Percentiles rank a stretch among this genome's conserved stretches.
phyloP scores from a whole-genome alignment of 2,888 invertebrate genomes.

The Microplitis manilae region DNA sequence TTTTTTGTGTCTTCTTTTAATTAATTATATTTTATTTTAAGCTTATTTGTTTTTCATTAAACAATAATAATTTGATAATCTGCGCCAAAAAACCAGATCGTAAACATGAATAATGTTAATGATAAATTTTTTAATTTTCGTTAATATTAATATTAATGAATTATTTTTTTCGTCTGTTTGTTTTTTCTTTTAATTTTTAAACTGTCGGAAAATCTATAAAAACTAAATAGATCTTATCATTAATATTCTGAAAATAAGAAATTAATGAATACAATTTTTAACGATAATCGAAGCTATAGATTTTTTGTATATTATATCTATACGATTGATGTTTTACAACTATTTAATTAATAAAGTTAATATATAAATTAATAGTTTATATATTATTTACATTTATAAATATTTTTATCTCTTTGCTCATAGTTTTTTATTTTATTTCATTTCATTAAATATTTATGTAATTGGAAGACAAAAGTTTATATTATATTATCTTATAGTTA shows the following conservation, averaged over 20 bases:
- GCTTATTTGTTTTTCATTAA: not conserved
- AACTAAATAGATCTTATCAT: not conserved
- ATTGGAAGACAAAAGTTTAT: constrained; percentile 71
- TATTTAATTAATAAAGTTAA: not conserved
- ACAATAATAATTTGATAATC: not conserved
- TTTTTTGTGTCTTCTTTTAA: not conserved
- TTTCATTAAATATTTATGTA: constrained; percentile 58
- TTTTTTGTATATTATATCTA: constrained; percentile 16
- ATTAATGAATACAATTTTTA: not conserved
- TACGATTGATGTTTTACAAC: not conserved
- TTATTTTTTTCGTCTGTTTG: not conserved
- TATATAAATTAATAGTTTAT: not conserved
- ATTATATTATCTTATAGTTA: constrained; percentile 60
- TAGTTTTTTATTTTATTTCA: constrained; percentile 33
- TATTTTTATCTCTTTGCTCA: constrained; percentile 24
- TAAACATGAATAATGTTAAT: not conserved
- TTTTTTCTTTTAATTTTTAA: not conserved
- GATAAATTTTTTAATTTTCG: not conserved
- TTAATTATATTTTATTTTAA: not conserved
- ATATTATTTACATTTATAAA: constrained; percentile 27
- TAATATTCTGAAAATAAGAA: not conserved
- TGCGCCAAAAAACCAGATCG: not conserved
- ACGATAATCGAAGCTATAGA: not conserved
- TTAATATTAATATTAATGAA: not conserved
- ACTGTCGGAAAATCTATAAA: not conserved